A percentile compares a stretch with the other conserved stretches of the same genome.
Evolutionary conservation across 1,140 invertebrate genomes (phyloP).

Genomic region (Littorina saxatilis): DNA sequence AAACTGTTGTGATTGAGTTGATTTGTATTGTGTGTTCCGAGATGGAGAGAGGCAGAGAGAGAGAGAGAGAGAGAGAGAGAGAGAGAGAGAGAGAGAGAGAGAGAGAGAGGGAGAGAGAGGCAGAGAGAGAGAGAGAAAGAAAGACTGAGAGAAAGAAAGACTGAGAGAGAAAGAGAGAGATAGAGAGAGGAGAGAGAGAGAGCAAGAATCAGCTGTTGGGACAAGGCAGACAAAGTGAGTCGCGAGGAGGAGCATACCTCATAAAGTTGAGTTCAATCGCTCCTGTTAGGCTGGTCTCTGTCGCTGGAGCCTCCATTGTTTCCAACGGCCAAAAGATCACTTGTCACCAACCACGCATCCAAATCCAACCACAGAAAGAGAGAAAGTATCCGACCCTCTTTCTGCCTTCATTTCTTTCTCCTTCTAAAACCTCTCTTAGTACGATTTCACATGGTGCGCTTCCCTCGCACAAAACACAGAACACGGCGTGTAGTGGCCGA

Average conservation of each 20-base stretch:
- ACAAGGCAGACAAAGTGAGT: background rate
- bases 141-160: background rate
- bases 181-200: background rate
- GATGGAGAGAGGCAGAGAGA: no score
- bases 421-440: background rate
- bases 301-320: constrained; percentile 40
- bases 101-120: background rate
- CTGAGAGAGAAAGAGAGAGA: constrained; percentile 1
- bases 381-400: background rate
- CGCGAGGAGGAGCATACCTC: constrained; percentile 21
- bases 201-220: no score
- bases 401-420: constrained; percentile 17
- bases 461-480: constrained; percentile 9
- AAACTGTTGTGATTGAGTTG: no score
- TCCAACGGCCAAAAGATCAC: background rate
- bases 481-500: constrained; percentile 10
- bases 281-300: constrained; percentile 37
- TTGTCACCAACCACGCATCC: background rate
- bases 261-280: constrained; percentile 41
- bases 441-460: constrained; percentile 16
- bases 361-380: background rate
- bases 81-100: background rate
- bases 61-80: no score
- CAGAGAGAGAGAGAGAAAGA: background rate
- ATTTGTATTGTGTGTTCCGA: no score